Evolutionary conservation across 2,888 invertebrate genomes (phyloP), one percentile per base, ranked within the genome.

Genomic region (Ennomos fuscantarius): DNA sequence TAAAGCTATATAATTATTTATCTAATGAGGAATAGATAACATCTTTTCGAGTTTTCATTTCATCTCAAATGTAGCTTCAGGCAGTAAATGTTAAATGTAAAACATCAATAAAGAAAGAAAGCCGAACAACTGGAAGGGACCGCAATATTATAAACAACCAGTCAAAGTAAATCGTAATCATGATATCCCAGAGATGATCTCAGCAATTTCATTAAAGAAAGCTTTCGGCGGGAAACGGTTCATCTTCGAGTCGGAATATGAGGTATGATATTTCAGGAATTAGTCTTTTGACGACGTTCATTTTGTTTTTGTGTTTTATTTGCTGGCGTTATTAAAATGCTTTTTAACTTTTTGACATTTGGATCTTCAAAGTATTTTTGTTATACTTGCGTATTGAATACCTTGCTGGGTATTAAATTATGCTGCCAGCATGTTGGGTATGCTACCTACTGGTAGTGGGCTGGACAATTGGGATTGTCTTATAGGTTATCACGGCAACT

Each of bases 161-260:
- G 43, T 51, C 36, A 53, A 55, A 49, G 45, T 48, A 49, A 54
- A 51, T 46, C 52, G 53, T 58, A 49, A 47, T 52, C 37, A 52
- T 47, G 53, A 59, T 59, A 59, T 48, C 9, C 10, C 48, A 8
- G 51, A 47, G 49, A 59, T 59, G 41, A 49, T 54, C 50, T 46
- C 51, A 51, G 51, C 51, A 35, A 52, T 55, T 60, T 60, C 55
- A 60, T 60, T 55, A 60, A 9, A 51, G 52, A 52, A 51, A 55
- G 48, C 55, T 36, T 46, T 44, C 49, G 39, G 34, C 43, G 51
- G 13, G 40, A 55, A 43, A 32, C n/a, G 9, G 39, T 48, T 35
- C 46, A 47, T 34, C 41, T n/a, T 9, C 33, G 13, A 53, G 50
- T 40, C n/a, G 10, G 35, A 49, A 54, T 55, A 55, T 52, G 48